Evolutionary conservation across 2,113 vertebrate species (phyloP).

Genomic region (Haemorhous mexicanus): DNA sequence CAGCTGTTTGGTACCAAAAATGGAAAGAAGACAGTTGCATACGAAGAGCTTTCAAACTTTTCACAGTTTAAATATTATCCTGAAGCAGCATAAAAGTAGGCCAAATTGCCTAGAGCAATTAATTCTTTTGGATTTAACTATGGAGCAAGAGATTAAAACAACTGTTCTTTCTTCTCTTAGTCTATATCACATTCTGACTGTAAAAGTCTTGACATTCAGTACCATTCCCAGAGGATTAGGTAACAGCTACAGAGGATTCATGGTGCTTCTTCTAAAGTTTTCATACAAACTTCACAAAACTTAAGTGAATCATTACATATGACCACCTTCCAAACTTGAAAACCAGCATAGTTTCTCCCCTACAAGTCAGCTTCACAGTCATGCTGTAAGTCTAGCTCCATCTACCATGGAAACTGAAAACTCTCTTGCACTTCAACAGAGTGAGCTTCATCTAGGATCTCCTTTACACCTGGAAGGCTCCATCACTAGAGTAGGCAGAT

Average conservation of each 20-base stretch:
- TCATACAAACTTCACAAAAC: not conserved
- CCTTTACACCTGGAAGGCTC: not conserved
- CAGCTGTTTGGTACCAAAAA: not conserved
- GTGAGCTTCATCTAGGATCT: not conserved
- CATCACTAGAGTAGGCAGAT: fast-evolving
- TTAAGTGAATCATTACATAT: not conserved
- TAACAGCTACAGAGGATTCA: not conserved
- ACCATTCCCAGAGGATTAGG: not conserved
- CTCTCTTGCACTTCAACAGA: not conserved
- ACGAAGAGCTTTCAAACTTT: not conserved
- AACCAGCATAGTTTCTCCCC: not conserved
- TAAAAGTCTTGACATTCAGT: not conserved
- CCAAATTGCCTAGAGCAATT: not conserved
- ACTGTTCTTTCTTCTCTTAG: not conserved
- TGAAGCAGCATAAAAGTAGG: not conserved
- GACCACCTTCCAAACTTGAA: not conserved
- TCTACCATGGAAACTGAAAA: not conserved
- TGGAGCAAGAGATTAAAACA: not conserved
- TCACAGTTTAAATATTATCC: not conserved
- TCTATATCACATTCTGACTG: not conserved
- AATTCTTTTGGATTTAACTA: not conserved
- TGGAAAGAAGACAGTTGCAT: not conserved
- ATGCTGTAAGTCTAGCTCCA: fast-evolving
- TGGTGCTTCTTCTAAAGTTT: not conserved
- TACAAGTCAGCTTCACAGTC: not conserved